Conservation (phyloP, 2,797 vertebrate species). For the Podarcis siculus region DNA sequence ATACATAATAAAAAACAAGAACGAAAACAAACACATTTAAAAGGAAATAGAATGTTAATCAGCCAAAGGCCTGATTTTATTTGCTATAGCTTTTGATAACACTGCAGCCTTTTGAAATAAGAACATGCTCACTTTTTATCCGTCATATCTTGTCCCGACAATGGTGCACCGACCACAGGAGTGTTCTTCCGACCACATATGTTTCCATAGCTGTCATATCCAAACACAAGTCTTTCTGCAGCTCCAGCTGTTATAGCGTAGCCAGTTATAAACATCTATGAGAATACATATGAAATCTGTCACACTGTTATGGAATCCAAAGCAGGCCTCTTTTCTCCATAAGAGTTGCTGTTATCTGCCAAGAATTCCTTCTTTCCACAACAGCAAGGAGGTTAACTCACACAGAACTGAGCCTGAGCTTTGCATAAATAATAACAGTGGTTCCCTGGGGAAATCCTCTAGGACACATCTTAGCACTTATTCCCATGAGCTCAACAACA, state of each 20-base stretch:
- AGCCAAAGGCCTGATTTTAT: neutral
- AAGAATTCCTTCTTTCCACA: neutral
- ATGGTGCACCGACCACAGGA: slow-evolving; percentile 77
- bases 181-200: slow-evolving; percentile 79
- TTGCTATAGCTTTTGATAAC: neutral
- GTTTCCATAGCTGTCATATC: slow-evolving; percentile 83
- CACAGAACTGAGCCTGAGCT: neutral
- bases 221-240: slow-evolving; percentile 79
- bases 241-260: slow-evolving; percentile 78
- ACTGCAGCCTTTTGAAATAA: neutral
- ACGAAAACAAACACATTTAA: too few species aligned
- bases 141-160: slow-evolving; percentile 83
- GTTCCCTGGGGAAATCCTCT: neutral
- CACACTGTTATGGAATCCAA: neutral
- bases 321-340: neutral
- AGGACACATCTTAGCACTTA: neutral
- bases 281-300: slow-evolving; percentile 20
- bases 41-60: too few species aligned
- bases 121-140: slow-evolving; percentile 76
- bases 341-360: neutral
- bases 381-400: neutral
- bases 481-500: neutral
- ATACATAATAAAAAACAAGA: too few species aligned
- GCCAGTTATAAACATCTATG: slow-evolving; percentile 80
- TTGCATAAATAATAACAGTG: neutral